A percentile compares a stretch with the other conserved stretches of the same genome.
Evolutionary conservation across 2,113 vertebrate genomes (phyloP).

Genomic region (Poecilia latipinna): DNA sequence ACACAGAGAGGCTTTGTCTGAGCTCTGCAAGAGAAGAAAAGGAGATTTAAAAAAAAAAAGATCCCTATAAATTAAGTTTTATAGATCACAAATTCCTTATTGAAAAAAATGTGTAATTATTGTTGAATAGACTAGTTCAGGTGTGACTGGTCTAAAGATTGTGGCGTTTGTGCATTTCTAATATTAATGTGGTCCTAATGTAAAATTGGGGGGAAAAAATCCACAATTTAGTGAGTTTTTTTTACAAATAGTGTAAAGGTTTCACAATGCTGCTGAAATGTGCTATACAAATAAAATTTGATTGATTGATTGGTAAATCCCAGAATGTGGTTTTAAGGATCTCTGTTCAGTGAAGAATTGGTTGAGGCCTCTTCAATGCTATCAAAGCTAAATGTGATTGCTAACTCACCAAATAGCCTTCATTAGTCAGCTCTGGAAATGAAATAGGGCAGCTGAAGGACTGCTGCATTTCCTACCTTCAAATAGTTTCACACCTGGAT

Average conservation of each 20-base stretch:
- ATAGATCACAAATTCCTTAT: not conserved
- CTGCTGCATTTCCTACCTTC: not conserved
- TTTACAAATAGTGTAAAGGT: too few species aligned
- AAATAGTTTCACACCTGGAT: not conserved
- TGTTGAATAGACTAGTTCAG: not conserved
- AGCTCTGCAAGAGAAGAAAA: conserved; percentile 40
- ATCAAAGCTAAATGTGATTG: too few species aligned
- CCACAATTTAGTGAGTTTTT: not conserved
- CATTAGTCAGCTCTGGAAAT: too few species aligned
- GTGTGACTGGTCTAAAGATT: not conserved
- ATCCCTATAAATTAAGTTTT: not conserved
- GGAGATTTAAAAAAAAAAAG: not conserved
- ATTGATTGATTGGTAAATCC: too few species aligned
- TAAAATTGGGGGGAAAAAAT: not conserved
- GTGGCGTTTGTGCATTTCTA: not conserved
- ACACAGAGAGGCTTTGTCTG: conserved; percentile 73
- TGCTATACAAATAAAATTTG: too few species aligned
- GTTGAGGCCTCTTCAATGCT: not conserved
- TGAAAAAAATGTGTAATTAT: too few species aligned
- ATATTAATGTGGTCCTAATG: not conserved
- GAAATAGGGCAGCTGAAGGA: not conserved
- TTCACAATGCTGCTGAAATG: too few species aligned
- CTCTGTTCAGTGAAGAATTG: not conserved
- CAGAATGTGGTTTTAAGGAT: too few species aligned
- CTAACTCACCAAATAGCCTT: too few species aligned